Evolutionary conservation across 1,140 invertebrate species (phyloP), one percentile per base, ranked within the genome.

Genomic region (Eumaeus atala): DNA sequence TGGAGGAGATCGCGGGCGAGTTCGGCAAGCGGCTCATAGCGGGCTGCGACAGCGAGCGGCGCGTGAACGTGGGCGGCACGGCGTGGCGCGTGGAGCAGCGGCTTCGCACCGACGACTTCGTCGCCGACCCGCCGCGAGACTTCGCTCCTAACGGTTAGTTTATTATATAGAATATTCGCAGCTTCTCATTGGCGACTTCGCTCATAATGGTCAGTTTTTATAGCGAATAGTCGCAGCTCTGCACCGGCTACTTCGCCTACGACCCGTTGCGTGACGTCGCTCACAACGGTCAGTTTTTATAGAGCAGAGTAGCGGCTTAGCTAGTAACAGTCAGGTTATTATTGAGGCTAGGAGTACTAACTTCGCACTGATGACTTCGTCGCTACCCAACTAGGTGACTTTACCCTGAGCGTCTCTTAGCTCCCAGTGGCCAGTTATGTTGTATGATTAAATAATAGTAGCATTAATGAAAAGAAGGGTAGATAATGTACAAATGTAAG

Each of bases 1-100:
- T 79, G 70, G 83, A 86, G 58, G 79, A 77, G 9, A 63, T 84
- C 37, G 79, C 83, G 0, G 72, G 72, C 0, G 81, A 86, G 60
- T 84, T 86, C 61, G 75, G 81, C 21, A 75, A 76, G 58, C 74
- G 81, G 0, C 59, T 84, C 7, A 54, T 76, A 37, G 78, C 78
- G 1, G 83, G 80, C 9, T 84, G 79, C 51, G 77, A 83, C 52
- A 38, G 70, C 17, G 79, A 78, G 48, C 63, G 70, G 0, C 68
- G 77, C 9, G 61, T 81, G 7, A 7, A 8, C 7, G 72, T 74
- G 9, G 54, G 47, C 12, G 70, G 63, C 0, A 58, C 60, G 16
- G 8, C 59, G 42, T 84, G 79, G 74, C 21, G 73, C 9, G 68
- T 85, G 11, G 69, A 75, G 33, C 72, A 70, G 17, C 62, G 68